Percentiles rank a stretch among this genome's conserved stretches.
These are phyloP conservation scores for Diphyllodes magnificus DNA, from an alignment of 2,113 vertebrate species.

Conservation along the genomic window DNA sequence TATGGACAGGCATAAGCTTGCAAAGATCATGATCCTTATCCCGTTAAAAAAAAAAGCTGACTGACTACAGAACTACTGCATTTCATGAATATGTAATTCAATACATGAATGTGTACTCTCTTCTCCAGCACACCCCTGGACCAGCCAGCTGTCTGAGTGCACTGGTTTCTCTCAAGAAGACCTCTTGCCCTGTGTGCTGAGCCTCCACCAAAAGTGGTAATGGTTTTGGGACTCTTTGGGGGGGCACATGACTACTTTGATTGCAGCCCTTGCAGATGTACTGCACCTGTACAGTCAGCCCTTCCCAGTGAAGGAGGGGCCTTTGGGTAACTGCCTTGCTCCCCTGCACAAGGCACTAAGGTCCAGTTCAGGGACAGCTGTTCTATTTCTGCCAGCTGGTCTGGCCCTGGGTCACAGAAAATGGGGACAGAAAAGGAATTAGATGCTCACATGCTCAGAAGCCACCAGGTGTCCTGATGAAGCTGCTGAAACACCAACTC, in stretches of 20 bases:
- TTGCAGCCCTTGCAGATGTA: neutral
- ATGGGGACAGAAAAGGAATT: neutral
- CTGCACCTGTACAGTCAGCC: neutral
- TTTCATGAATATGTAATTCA: neutral
- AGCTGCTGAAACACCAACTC: neutral
- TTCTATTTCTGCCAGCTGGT: neutral
- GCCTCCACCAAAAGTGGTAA: slow-evolving; percentile 81
- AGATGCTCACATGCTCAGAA: neutral
- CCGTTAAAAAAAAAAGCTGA: neutral
- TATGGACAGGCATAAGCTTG: neutral
- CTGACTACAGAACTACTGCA: neutral
- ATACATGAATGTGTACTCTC: neutral
- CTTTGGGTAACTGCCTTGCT: neutral
- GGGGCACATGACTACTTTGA: no score
- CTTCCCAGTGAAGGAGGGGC: neutral
- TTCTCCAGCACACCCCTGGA: slow-evolving; percentile 86
- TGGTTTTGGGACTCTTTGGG: neutral
- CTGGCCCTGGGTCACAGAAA: neutral
- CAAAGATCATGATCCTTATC: neutral
- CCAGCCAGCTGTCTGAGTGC: slow-evolving; percentile 77
- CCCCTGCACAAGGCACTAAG: neutral
- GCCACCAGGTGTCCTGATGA: neutral
- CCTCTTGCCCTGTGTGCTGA: slow-evolving; percentile 77
- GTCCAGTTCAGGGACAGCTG: neutral
- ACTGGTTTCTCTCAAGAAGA: slow-evolving; percentile 88